phyloP scores from a whole-genome alignment of 1,140 invertebrate genomes.

The Heliconius congener region DNA sequence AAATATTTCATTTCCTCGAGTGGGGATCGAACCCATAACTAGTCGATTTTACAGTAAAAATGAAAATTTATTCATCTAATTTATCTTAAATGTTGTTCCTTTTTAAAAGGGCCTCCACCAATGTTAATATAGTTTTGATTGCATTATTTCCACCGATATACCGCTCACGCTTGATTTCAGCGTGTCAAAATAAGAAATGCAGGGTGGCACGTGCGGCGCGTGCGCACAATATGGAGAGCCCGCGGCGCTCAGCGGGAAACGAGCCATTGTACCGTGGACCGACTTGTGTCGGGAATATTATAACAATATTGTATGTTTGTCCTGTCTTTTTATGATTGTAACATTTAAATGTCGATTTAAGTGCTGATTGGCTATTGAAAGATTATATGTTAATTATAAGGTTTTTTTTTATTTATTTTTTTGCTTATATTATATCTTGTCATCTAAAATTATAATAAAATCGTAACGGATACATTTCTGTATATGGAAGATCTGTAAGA shows the following conservation, averaged over 20 bases:
- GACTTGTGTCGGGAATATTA: conserved; percentile 32
- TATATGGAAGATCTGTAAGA: no score
- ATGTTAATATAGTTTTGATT: conserved; percentile 9
- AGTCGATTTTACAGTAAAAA: no score
- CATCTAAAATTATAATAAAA: no score
- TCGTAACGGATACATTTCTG: no score
- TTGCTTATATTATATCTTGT: no score
- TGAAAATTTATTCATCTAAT: not conserved
- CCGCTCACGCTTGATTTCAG: conserved; percentile 29
- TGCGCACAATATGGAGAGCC: conserved; percentile 51
- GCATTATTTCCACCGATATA: conserved; percentile 8
- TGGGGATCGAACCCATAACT: no score
- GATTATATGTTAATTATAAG: no score
- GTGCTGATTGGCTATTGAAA: not conserved
- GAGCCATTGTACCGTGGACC: conserved; percentile 47
- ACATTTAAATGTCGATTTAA: not conserved
- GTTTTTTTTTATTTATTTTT: no score
- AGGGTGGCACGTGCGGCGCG: conserved; percentile 51
- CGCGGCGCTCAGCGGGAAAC: conserved; percentile 53
- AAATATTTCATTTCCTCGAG: no score
- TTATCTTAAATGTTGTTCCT: not conserved
- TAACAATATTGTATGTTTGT: conserved; percentile 33
- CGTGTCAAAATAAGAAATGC: conserved; percentile 42
- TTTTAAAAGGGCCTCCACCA: not conserved
- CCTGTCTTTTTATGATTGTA: conserved; percentile 23